phyloP scores from a whole-genome alignment of 2,113 vertebrate species.

The Charadrius vociferus region DNA sequence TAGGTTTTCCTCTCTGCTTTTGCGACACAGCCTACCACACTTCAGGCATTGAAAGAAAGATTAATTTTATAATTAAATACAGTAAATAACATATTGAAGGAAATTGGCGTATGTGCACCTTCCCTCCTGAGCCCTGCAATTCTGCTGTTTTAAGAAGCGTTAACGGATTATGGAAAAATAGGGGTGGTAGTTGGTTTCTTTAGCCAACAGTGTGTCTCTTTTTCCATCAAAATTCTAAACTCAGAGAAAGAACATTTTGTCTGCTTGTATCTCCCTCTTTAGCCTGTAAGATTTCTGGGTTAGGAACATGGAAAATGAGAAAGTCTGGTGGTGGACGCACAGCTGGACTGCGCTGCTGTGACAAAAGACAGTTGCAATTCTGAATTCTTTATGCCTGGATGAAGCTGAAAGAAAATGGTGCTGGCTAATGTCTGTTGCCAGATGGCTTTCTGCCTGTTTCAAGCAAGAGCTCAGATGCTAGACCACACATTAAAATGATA shows the following conservation, averaged over 20 bases:
- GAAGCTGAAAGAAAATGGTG: conserved; percentile 7
- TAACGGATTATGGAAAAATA: not conserved
- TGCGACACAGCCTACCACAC: not conserved
- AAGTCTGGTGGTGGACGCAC: not conserved
- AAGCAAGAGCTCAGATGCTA: not conserved
- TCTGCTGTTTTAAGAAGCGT: not conserved
- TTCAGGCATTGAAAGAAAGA: not conserved
- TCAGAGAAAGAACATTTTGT: not conserved
- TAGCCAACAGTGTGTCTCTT: not conserved
- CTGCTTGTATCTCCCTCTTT: not conserved
- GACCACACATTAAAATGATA: not conserved
- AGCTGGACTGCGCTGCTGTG: not conserved
- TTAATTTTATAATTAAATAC: not conserved
- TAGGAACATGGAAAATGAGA: not conserved
- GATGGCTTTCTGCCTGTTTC: not conserved
- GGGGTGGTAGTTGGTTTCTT: not conserved
- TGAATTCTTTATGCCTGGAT: conserved; percentile 13
- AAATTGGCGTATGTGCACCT: rapidly evolving
- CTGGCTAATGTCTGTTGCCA: not conserved
- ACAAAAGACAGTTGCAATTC: not conserved
- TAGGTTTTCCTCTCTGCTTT: not conserved
- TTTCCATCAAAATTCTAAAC: not conserved
- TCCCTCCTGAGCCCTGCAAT: not conserved
- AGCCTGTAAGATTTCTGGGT: not conserved
- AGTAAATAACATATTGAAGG: not conserved